A percentile compares a stretch with the other conserved stretches of the same genome.
phyloP scores from a whole-genome alignment of 2,888 invertebrate genomes.

The Tenthredo notha region DNA sequence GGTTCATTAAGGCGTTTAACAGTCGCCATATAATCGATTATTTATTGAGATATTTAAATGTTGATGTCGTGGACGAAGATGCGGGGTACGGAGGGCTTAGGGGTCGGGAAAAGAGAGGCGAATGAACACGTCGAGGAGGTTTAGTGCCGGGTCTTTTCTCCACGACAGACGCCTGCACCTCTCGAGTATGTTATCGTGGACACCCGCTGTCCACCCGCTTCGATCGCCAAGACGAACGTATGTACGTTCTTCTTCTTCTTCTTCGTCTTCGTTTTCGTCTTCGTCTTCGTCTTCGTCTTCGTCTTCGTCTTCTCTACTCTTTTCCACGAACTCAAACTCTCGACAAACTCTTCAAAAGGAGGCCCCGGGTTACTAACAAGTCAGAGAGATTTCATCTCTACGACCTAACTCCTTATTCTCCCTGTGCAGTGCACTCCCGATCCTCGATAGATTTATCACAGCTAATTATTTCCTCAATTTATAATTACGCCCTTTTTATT shows the following conservation, averaged over 20 bases:
- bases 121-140: constrained; percentile 73
- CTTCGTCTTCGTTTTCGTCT: constrained; percentile 47
- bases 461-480: constrained; percentile 50
- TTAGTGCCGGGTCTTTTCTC: constrained; percentile 66
- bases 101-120: constrained; percentile 48
- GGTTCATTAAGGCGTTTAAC: constrained; percentile 74
- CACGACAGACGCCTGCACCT: constrained; percentile 48
- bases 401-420: constrained; percentile 25
- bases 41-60: constrained; percentile 72
- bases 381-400: constrained; percentile 41
- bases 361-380: constrained; percentile 29
- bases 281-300: not conserved
- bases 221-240: constrained; percentile 42
- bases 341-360: constrained; percentile 7
- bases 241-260: constrained; percentile 14
- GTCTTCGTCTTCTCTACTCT: constrained; percentile 54
- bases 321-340: constrained; percentile 25
- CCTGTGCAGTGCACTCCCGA: not conserved
- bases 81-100: not conserved
- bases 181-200: constrained; percentile 66
- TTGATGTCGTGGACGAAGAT: constrained; percentile 6
- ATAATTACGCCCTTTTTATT: constrained; percentile 47
- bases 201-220: constrained; percentile 69
- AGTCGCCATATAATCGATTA: constrained; percentile 74
- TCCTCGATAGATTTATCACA: constrained; percentile 48